Evolutionary conservation across 2,888 invertebrate species (phyloP).

Genomic region (Diploptera punctata): DNA sequence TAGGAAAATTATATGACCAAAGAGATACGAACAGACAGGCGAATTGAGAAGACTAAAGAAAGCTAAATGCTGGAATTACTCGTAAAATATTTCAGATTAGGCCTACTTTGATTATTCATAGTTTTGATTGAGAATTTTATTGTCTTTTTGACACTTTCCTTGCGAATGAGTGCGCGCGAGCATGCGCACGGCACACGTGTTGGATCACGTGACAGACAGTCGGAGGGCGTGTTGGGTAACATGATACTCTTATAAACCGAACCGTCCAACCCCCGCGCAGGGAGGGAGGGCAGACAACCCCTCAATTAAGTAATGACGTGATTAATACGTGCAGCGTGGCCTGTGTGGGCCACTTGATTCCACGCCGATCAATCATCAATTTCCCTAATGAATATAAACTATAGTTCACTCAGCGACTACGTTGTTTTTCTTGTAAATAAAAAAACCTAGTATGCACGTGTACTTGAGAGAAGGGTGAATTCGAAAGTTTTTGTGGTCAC

Average conservation of each 20-base stretch:
- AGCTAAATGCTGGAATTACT: too few species aligned
- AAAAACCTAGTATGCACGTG: slow-evolving; percentile 10
- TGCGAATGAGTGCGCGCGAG: not conserved
- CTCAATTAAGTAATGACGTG: slow-evolving; percentile 32
- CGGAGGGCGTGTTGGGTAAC: slow-evolving; percentile 29
- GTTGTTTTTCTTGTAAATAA: slow-evolving; percentile 10
- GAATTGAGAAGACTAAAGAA: too few species aligned
- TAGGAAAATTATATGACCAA: too few species aligned
- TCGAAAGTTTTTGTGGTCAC: not conserved
- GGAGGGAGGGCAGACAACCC: slow-evolving; percentile 21
- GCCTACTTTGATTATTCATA: not conserved
- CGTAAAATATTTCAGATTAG: not conserved
- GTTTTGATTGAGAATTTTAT: too few species aligned
- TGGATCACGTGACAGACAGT: slow-evolving; percentile 7
- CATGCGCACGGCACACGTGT: not conserved
- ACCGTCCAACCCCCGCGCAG: slow-evolving; percentile 9
- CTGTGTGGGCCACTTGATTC: not conserved
- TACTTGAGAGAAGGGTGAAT: slow-evolving; percentile 3
- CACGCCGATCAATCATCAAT: slow-evolving; percentile 33
- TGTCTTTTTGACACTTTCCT: not conserved
- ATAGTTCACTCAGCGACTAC: slow-evolving; percentile 4
- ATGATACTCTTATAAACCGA: slow-evolving; percentile 15
- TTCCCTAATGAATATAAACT: slow-evolving; percentile 35
- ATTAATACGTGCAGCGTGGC: slow-evolving; percentile 16
- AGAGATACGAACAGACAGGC: too few species aligned